Percentiles rank a stretch among this genome's conserved stretches.
phyloP scores from a whole-genome alignment of 2,888 invertebrate species.

The Saturnia pavonia region DNA sequence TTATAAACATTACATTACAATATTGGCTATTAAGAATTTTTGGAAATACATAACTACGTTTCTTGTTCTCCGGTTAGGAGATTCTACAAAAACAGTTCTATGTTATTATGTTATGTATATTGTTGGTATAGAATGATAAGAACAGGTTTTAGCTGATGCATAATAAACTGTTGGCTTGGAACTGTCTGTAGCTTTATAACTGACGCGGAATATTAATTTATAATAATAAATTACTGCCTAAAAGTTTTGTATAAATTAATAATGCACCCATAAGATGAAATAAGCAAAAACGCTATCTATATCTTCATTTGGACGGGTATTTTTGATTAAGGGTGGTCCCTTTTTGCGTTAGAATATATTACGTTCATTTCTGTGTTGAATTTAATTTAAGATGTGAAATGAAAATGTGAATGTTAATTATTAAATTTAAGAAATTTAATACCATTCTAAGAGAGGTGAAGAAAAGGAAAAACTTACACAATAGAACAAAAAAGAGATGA shows the following conservation, averaged over 20 bases:
- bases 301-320: neutral
- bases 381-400: too few species aligned
- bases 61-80: too few species aligned
- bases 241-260: neutral
- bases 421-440: too few species aligned
- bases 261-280: neutral
- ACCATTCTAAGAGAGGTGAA: neutral
- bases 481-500: neutral
- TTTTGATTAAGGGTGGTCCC: neutral
- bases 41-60: neutral
- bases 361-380: neutral
- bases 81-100: too few species aligned
- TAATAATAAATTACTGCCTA: neutral
- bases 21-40: too few species aligned
- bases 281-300: neutral
- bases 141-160: neutral
- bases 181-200: neutral
- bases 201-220: neutral
- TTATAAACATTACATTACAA: neutral
- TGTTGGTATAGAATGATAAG: neutral
- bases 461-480: neutral
- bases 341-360: neutral
- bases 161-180: neutral
- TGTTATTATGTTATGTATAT: too few species aligned
- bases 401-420: too few species aligned